Evolutionary conservation across 1,140 invertebrate species (phyloP).

Genomic region (Cyphomyrmex costatus): DNA sequence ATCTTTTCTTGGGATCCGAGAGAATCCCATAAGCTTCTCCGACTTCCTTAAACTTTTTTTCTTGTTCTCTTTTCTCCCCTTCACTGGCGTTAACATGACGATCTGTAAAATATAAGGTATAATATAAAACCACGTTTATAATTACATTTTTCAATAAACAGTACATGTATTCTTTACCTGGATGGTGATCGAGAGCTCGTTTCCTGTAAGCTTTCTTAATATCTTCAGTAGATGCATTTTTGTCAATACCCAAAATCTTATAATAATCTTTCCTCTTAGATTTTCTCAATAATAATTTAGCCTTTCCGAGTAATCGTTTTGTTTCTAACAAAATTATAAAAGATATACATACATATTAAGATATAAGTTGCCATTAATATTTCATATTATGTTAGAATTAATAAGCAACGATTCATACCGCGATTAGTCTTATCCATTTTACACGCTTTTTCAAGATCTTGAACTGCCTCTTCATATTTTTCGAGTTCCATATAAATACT

Average conservation of each 20-base stretch:
- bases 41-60: conserved; percentile 98
- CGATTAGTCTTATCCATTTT: conserved; percentile 94
- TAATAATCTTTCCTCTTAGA: conserved; percentile 99
- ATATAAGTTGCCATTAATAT: not conserved
- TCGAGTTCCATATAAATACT: conserved; percentile 94
- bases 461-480: conserved; percentile 95
- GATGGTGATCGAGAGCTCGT: conserved; percentile 95
- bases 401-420: conserved; percentile 82
- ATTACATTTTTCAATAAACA: not conserved
- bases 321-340: conserved; percentile 87
- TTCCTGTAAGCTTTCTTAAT: conserved; percentile 99
- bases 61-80: conserved; percentile 95
- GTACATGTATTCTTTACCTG: conserved; percentile 85
- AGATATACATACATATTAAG: conserved; percentile 1
- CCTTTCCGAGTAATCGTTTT: conserved; percentile 92
- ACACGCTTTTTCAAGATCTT: conserved; percentile 95
- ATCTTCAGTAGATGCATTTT: conserved; percentile 95
- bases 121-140: not conserved
- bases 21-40: conserved; percentile 98
- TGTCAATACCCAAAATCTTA: conserved; percentile 96
- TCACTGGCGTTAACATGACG: conserved; percentile 95
- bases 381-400: not conserved
- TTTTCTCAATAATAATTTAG: conserved; percentile 95
- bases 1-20: conserved; percentile 96
- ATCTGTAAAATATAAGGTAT: conserved; percentile 87